Base-by-base conservation (phyloP, 1,140 invertebrate genomes). In the Drosophila pectinifera region DNA sequence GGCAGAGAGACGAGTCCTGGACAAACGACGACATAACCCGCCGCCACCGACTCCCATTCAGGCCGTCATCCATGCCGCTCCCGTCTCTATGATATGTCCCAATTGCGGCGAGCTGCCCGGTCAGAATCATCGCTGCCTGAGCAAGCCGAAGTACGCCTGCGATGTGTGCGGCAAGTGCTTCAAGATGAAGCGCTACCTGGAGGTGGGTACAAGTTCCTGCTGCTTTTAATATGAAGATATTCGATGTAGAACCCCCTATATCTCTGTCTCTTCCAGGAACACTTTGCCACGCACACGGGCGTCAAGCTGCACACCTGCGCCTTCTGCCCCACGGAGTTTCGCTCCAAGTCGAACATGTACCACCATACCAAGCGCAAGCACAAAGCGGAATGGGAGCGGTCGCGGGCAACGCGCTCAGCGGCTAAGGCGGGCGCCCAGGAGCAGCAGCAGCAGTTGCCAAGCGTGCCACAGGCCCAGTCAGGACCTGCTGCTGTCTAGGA, bases 271-370 rank as follows among this genome's bases (percentile, higher is more conserved):
- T 14, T 41, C 0, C 38, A 91, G 88, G 91, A 92, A 51, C 92
- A 92, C 63, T 92, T 92, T 83, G 89, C 91, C 31, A 92, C 88
- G 18, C 92, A 92, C 41, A 92, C 92, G 10, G 91, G 92, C 36
- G 90, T 91, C 28, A 88, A 91, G 53, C 65, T 92, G 28, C 91
- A 92, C 69, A 79, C 80, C 56, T 92, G 92, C 80, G 77, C 91
- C 43, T 91, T 92, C 48, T 92, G 92, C 42, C 76, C 81, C 46
- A 92, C 85, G 13, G 82, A 90, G 36, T 92, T 92, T 42, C 78
- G 86, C 14, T 91, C 89, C 46, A 92, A 81, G 41, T 91, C 91
- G 20, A 92, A 92, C 74, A 92, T 92, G 92, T 91, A 91, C 54
- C 86, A 91, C 36, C 92, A 92, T 45, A 89, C 85, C 14, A 92